These are phyloP conservation scores for Climacteris rufus DNA, from an alignment of 2,113 vertebrate genomes.

Conservation along the genomic window DNA sequence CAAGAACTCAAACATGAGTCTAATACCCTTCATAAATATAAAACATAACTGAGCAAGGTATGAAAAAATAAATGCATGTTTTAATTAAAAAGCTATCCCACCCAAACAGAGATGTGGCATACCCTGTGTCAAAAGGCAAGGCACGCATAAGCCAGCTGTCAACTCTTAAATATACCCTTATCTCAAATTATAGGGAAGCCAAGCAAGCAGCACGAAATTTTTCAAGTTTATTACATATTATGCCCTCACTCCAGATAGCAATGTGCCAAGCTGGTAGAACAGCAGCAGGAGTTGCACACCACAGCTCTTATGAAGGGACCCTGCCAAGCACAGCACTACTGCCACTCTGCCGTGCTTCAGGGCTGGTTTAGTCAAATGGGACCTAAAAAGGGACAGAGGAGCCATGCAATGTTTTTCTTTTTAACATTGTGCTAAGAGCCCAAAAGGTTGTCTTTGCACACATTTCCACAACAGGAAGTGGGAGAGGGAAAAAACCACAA, in stretches of 20 bases:
- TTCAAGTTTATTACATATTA: not conserved
- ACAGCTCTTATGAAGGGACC: not conserved
- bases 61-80: not conserved
- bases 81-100: slow-evolving; percentile 8
- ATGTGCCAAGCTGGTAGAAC: not conserved
- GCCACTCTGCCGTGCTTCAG: not conserved
- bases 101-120: not conserved
- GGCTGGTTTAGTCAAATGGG: not conserved
- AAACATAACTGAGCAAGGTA: not conserved
- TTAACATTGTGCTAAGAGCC: not conserved
- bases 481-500: fast-evolving
- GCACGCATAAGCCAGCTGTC: not conserved
- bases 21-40: not conserved
- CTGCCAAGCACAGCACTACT: not conserved
- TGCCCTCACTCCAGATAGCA: not conserved
- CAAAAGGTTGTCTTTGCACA: not conserved
- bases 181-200: not conserved
- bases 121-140: not conserved
- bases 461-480: not conserved
- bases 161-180: not conserved
- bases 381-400: slow-evolving; percentile 2
- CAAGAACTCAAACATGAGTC: not conserved
- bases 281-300: not conserved
- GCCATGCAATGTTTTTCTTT: not conserved
- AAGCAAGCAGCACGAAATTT: not conserved